These are phyloP conservation scores for Sitophilus oryzae DNA, from an alignment of 1,140 invertebrate genomes.

Conservation along the genomic window DNA sequence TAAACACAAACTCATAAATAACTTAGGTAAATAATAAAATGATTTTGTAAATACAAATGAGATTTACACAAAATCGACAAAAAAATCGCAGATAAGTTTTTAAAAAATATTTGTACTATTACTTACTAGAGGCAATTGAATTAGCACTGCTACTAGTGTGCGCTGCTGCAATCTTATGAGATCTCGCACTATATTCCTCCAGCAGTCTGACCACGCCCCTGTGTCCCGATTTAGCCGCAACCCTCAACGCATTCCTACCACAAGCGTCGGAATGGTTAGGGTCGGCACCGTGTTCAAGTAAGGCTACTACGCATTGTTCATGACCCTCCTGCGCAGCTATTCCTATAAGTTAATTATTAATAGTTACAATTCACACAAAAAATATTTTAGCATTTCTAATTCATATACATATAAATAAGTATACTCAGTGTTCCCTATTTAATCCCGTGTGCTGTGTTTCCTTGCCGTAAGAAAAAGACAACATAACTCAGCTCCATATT, in stretches of 20 bases:
- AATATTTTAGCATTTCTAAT: not conserved
- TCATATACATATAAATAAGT: too few species aligned
- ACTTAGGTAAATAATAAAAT: too few species aligned
- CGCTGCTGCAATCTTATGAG: slow-evolving; percentile 29
- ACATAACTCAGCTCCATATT: too few species aligned
- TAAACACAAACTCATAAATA: too few species aligned
- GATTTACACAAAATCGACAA: too few species aligned
- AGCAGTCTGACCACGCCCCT: slow-evolving; percentile 63
- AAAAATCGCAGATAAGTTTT: too few species aligned
- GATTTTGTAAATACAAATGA: too few species aligned
- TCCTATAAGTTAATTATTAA: slow-evolving; percentile 45
- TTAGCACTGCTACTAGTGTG: slow-evolving; percentile 53
- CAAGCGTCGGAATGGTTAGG: slow-evolving; percentile 89
- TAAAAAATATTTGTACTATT: too few species aligned
- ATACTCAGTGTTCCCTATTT: too few species aligned
- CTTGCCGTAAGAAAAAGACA: too few species aligned
- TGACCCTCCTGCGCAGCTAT: slow-evolving; percentile 86
- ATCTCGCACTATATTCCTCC: slow-evolving; percentile 48
- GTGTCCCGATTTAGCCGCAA: slow-evolving; percentile 73
- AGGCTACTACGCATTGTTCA: slow-evolving; percentile 78
- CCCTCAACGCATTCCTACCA: slow-evolving; percentile 71
- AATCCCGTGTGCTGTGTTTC: too few species aligned
- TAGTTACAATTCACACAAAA: slow-evolving; percentile 5
- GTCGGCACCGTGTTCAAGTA: slow-evolving; percentile 85
- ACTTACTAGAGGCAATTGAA: slow-evolving; percentile 52